These are phyloP conservation scores for Elaphurus davidianus DNA, from an alignment of 2,113 vertebrate genomes.

Conservation along the genomic window DNA sequence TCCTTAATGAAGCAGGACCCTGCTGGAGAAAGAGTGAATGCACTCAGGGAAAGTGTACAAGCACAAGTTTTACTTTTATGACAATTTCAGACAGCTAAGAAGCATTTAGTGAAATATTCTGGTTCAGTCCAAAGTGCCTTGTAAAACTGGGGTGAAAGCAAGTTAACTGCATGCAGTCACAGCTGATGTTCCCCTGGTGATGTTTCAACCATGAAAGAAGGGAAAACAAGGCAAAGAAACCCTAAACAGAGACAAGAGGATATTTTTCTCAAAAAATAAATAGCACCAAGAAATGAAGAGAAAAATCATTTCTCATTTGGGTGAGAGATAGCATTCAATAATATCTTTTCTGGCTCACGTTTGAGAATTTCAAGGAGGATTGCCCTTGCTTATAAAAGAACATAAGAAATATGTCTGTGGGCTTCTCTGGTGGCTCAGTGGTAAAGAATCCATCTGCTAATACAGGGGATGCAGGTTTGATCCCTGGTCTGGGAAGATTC, in stretches of 20 bases:
- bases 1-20: neutral
- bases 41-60: neutral
- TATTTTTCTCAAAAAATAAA: neutral
- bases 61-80: neutral
- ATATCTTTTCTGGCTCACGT: neutral
- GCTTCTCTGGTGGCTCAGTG: neutral
- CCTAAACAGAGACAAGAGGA: constrained; percentile 46
- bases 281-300: neutral
- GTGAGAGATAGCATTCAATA: neutral
- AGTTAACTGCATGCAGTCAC: neutral
- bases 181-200: constrained; percentile 21
- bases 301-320: neutral
- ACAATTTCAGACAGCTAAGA: constrained; percentile 29
- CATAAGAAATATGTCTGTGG: neutral
- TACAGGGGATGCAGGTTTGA: neutral
- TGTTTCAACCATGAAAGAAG: neutral
- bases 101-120: constrained; percentile 37
- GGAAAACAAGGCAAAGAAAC: neutral
- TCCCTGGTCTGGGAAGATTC: neutral
- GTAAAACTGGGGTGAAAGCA: constrained; percentile 32
- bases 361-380: constrained; percentile 23
- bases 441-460: neutral
- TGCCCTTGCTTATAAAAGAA: constrained; percentile 29
- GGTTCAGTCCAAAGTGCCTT: constrained; percentile 41
- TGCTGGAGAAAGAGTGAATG: neutral